phyloP scores from a whole-genome alignment of 2,113 vertebrate species.

The Pampusana beccarii region DNA sequence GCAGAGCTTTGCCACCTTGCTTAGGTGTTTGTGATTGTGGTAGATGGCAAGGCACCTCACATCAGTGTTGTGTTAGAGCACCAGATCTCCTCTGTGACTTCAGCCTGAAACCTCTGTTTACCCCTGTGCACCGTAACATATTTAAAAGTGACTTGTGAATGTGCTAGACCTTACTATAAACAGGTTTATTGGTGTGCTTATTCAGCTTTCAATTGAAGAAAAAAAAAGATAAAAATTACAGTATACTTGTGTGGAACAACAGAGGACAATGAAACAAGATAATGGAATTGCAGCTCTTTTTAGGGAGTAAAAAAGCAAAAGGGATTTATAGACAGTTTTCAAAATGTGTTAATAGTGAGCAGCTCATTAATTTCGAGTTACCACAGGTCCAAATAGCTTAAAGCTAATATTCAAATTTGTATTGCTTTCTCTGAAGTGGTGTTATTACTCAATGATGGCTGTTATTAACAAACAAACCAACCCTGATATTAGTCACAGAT shows the following conservation, averaged over 20 bases:
- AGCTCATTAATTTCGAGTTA: neutral
- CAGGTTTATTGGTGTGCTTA: neutral
- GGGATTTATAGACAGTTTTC: neutral
- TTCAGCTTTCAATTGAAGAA: neutral
- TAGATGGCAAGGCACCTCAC: neutral
- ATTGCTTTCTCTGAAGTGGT: neutral
- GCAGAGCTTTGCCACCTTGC: neutral
- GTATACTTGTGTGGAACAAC: neutral
- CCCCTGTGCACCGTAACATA: neutral
- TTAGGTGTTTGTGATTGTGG: neutral
- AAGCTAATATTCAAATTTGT: neutral
- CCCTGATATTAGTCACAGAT: neutral
- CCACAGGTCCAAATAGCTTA: neutral
- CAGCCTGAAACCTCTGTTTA: neutral
- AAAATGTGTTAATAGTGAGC: neutral
- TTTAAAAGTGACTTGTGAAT: neutral
- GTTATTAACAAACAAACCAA: neutral
- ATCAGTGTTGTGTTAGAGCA: fast-evolving
- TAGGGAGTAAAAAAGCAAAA: neutral
- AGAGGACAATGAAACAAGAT: neutral
- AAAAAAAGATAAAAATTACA: neutral
- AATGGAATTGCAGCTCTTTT: neutral
- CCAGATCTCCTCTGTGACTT: neutral
- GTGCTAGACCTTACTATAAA: neutral
- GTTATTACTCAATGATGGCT: neutral